A percentile compares a stretch with the other conserved stretches of the same genome.
Conservation (phyloP, 2,888 invertebrate species). For the Pterobdella sp. region DNA sequence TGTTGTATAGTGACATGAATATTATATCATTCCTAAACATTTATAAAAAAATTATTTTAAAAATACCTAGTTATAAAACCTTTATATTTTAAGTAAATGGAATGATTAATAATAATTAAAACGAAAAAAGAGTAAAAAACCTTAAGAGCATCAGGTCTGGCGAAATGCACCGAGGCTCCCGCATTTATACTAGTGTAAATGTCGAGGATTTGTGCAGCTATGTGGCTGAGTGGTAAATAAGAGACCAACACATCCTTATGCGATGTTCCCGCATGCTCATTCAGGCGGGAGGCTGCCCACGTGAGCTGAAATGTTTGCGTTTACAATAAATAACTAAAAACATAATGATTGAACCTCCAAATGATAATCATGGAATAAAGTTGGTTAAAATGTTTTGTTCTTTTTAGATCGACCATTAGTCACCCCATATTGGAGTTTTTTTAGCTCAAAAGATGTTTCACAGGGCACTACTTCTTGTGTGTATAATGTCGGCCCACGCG, state of each 20-base stretch:
- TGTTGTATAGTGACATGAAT: conserved; percentile 36
- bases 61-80: background rate
- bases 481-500: too few relatives aligned
- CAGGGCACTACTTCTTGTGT: too few relatives aligned
- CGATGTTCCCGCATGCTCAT: background rate
- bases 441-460: too few relatives aligned
- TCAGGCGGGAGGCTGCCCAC: conserved; percentile 5
- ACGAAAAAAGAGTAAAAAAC: conserved; percentile 38
- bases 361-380: too few relatives aligned
- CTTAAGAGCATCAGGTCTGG: conserved; percentile 79
- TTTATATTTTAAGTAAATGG: background rate
- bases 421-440: too few relatives aligned
- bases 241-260: conserved; percentile 60
- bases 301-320: conserved; percentile 17
- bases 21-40: background rate
- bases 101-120: background rate
- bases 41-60: background rate
- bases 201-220: conserved; percentile 81
- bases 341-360: too few relatives aligned
- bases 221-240: conserved; percentile 79
- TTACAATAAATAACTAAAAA: too few relatives aligned
- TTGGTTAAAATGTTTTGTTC: too few relatives aligned
- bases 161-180: conserved; percentile 72
- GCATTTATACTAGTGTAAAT: conserved; percentile 62
- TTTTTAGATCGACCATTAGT: too few relatives aligned